Evolutionary conservation across 2,888 invertebrate species (phyloP), one percentile per base, ranked within the genome.

Genomic region (Campoletis raptor): DNA sequence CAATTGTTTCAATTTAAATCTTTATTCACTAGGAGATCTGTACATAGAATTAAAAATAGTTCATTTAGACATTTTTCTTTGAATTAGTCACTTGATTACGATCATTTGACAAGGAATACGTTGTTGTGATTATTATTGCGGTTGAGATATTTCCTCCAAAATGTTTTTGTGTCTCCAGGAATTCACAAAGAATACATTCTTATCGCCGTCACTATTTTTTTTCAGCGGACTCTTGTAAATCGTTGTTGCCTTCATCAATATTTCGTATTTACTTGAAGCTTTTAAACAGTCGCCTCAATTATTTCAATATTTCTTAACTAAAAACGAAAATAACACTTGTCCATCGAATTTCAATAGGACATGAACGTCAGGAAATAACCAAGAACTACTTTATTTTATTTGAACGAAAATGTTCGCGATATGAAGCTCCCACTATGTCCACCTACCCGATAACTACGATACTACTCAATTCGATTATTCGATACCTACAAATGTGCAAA

Each of bases 371-470:
- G 6, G 30, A 61, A 61, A 61, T 30, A 61, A 61, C 15, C 15
- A 30, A 30, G 12, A 10, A 6, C 24, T 10, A 10, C 1, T 24
- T 61, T 30, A 61, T 61, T 61, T 30, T 7, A 30, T 61, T 24
- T 12, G 30, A 61, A 36, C 6, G 18, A 40, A 64, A 37, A 67
- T 40, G 21, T 42, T 12, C 1, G 10, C 67, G 61, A 42, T 30
- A 70, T 18, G 30, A 70, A 48, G 45, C 70, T 70, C n/a, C 48
- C 40, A 70, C 45, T 48, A 30, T 48, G 30, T 8, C 70, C 70
- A 36, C 70, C 70, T 70, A 70, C 48, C 24, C 21, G 48, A 30
- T 45, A 21, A 30, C 70, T 48, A 48, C 36, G 6, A 70, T 18
- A 48, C 48, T 48, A 30, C 61, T 61, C 61, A 61, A 30, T 61